phyloP scores from a whole-genome alignment of 2,797 vertebrate species.

The Lycodopsis pacificus region DNA sequence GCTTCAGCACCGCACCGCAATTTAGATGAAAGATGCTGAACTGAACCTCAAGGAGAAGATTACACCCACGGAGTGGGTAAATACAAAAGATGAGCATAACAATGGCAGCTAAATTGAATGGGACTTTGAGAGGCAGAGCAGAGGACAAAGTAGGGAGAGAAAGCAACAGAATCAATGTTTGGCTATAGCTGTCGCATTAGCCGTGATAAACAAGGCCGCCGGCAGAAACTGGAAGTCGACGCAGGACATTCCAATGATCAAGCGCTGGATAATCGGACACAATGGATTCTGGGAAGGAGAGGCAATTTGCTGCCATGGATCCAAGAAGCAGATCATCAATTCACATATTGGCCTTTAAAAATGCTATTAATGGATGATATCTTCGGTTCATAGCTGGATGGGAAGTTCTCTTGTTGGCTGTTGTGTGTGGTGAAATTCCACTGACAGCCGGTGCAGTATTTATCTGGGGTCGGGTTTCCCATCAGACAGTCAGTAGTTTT shows the following conservation, averaged over 20 bases:
- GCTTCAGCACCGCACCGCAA: conserved; percentile 21
- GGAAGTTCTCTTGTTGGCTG: conserved; percentile 37
- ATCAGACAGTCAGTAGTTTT: conserved; percentile 1
- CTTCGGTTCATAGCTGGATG: conserved; percentile 58
- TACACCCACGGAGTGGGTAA: conserved; percentile 38
- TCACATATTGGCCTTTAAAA: conserved; percentile 77
- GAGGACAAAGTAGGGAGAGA: conserved; percentile 52
- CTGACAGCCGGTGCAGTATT: conserved; percentile 18
- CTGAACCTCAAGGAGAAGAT: conserved; percentile 51
- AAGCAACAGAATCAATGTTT: conserved; percentile 72
- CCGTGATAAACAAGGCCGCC: conserved; percentile 66
- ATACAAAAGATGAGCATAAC: conserved; percentile 55
- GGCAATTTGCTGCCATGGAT: conserved; percentile 76
- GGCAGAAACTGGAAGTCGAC: conserved; percentile 59
- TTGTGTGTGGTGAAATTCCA: conserved; percentile 29
- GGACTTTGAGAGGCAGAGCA: conserved; percentile 53
- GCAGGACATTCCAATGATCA: conserved; percentile 73
- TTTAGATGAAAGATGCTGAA: conserved; percentile 58
- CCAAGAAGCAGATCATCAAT: conserved; percentile 68
- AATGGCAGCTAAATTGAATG: conserved; percentile 57
- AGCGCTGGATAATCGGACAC: conserved; percentile 72
- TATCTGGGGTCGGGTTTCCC: conserved; percentile 21
- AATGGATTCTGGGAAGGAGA: conserved; percentile 76
- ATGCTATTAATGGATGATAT: conserved; percentile 70
- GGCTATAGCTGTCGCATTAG: conserved; percentile 75